Evolutionary conservation across 1,140 invertebrate genomes (phyloP).

Genomic region (Drosophila gunungcola): DNA sequence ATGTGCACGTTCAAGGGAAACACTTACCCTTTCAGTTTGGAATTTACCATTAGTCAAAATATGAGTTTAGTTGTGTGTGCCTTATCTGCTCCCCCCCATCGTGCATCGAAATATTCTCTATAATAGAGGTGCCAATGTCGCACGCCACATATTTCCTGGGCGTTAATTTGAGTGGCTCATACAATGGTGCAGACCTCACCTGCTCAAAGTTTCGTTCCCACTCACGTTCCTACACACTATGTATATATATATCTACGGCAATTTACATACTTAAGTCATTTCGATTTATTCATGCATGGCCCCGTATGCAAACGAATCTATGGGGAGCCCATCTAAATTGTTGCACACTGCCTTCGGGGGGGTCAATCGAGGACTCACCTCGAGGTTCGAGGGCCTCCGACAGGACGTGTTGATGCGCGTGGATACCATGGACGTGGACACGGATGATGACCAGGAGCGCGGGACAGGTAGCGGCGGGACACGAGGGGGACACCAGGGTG

Average conservation of each 20-base stretch:
- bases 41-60: neutral
- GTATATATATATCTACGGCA: constrained; percentile 5
- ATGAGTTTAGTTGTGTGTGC: neutral
- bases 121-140: constrained; percentile 46
- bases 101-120: constrained; percentile 19
- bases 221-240: constrained; percentile 9
- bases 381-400: constrained; percentile 8
- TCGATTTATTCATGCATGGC: constrained; percentile 41
- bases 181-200: constrained; percentile 16
- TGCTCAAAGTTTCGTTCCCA: constrained; percentile 7
- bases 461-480: constrained; percentile 14
- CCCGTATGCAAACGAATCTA: neutral
- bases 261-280: constrained; percentile 36
- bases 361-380: constrained; percentile 25
- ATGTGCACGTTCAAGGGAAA: too few species aligned
- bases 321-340: constrained; percentile 14
- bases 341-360: constrained; percentile 16
- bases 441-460: constrained; percentile 37
- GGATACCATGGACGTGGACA: constrained; percentile 2
- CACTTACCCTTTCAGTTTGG: neutral
- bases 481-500: constrained; percentile 30
- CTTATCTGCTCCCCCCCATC: constrained; percentile 5
- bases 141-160: constrained; percentile 49
- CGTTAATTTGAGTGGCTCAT: constrained; percentile 59
- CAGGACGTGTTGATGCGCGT: constrained; percentile 15